Evolutionary conservation across 2,113 vertebrate genomes (phyloP).

Genomic region (Hassar affinis): DNA sequence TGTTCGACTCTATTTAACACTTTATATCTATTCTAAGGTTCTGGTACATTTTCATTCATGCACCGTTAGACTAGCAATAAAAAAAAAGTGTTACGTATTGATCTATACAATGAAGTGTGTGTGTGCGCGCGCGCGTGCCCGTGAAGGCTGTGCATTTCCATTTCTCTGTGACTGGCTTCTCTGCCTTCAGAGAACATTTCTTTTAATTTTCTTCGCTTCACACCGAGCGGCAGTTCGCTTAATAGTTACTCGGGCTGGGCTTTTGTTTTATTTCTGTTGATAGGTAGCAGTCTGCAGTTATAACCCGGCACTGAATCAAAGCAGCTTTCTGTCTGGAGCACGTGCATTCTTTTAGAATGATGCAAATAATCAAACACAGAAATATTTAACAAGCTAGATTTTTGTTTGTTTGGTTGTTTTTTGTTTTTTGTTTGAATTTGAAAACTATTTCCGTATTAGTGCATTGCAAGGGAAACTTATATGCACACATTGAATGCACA

Average conservation of each 20-base stretch:
- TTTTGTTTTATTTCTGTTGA: not conserved
- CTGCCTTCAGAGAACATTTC: conserved; percentile 10
- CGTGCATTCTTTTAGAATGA: not conserved
- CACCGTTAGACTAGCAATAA: conserved; percentile 54
- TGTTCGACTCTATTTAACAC: conserved; percentile 84
- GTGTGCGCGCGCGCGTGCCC: not conserved
- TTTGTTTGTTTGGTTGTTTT: not conserved
- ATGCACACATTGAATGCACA: too few relatives aligned
- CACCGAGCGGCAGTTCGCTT: not conserved
- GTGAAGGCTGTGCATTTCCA: not conserved
- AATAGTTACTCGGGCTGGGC: not conserved
- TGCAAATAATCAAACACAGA: not conserved
- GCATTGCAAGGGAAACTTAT: not conserved
- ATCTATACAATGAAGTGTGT: conserved; percentile 50
- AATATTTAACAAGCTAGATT: not conserved
- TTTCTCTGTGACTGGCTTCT: conserved; percentile 20
- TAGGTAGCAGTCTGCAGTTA: not conserved
- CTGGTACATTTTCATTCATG: conserved; percentile 64
- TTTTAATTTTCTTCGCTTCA: not conserved
- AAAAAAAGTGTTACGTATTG: conserved; percentile 56
- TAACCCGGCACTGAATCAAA: not conserved
- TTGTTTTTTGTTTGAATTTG: too few relatives aligned
- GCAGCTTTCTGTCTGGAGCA: not conserved
- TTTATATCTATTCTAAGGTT: conserved; percentile 63
- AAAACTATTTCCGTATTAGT: not conserved